Conservation (phyloP, 2,797 vertebrate species). For the Manis pentadactyla region DNA sequence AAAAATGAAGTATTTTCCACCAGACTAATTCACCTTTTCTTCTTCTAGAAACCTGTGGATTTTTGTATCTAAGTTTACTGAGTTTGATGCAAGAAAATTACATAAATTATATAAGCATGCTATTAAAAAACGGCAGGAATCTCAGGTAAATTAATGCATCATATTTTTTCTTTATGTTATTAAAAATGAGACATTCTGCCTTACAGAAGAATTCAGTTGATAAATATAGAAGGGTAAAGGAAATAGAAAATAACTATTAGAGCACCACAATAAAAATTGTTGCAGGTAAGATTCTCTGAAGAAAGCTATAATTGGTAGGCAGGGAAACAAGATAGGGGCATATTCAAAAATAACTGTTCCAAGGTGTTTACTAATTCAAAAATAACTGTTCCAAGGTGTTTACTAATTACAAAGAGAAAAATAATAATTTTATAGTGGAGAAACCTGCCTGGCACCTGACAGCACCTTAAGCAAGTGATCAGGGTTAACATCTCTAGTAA, state of each 20-base stretch:
- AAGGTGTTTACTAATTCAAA: neutral
- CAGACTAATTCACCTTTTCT: conserved; percentile 52
- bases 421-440: neutral
- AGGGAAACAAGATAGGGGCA: neutral
- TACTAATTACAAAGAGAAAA: conserved; percentile 14
- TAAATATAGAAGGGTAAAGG: neutral
- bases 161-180: conserved; percentile 44
- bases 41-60: conserved; percentile 97
- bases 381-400: neutral
- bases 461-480: neutral
- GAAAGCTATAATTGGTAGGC: neutral
- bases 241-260: neutral
- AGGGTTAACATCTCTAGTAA: neutral
- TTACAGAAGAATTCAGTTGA: conserved; percentile 12
- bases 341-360: neutral
- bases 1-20: conserved; percentile 17
- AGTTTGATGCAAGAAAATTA: conserved; percentile 98
- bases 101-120: conserved; percentile 99
- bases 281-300: neutral
- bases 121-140: conserved; percentile 98
- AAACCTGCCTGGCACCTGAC: neutral
- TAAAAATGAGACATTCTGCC: conserved; percentile 36
- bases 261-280: neutral
- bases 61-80: conserved; percentile 99
- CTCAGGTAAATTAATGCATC: conserved; percentile 89